phyloP scores from a whole-genome alignment of 2,797 vertebrate species.

The Anniella stebbinsi region DNA sequence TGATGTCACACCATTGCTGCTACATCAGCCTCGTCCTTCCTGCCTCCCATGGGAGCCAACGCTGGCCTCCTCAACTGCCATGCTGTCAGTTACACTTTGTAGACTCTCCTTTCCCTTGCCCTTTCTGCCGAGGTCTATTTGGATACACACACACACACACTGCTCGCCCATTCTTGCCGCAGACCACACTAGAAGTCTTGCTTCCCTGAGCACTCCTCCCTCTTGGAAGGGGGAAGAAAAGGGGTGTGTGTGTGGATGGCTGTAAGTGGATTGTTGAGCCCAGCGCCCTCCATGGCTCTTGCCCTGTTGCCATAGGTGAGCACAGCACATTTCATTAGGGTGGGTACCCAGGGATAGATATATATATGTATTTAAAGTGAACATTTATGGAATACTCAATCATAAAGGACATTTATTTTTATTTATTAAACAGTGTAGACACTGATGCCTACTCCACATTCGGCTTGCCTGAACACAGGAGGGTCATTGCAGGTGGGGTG shows the following conservation, averaged over 20 bases:
- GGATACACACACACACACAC: not conserved
- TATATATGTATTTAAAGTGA: no score
- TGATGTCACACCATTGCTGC: not conserved
- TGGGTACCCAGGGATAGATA: no score
- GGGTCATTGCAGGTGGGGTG: no score
- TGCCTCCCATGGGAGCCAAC: accelerated
- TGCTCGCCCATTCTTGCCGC: accelerated
- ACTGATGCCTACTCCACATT: no score
- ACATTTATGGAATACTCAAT: no score
- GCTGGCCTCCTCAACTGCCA: not conserved
- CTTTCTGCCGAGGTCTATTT: not conserved
- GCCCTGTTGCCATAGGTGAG: no score
- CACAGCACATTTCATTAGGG: no score
- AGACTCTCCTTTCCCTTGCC: not conserved
- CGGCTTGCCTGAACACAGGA: no score
- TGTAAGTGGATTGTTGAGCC: not conserved
- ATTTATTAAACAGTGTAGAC: no score
- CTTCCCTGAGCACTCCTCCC: slow-evolving; percentile 40
- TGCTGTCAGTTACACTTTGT: not conserved
- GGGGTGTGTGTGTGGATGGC: accelerated
- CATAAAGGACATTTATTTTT: no score
- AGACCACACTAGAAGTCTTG: not conserved
- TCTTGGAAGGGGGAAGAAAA: not conserved
- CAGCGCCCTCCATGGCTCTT: not conserved
- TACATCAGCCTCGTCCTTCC: not conserved